These are phyloP conservation scores for Cydia pomonella DNA, from an alignment of 1,140 invertebrate genomes.

Conservation along the genomic window DNA sequence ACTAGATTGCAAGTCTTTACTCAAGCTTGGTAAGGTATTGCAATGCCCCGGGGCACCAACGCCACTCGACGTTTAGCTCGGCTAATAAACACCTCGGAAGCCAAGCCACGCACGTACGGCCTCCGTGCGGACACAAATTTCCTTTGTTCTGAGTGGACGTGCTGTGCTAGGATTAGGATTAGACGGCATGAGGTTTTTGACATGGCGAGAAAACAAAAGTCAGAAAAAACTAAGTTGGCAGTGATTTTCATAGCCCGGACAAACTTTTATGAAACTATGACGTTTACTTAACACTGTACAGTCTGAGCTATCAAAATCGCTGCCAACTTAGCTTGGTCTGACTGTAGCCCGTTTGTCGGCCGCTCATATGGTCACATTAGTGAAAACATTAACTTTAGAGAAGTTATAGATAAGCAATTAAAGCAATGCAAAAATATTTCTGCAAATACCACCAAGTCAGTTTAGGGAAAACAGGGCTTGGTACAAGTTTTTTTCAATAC, in stretches of 20 bases:
- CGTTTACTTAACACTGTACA: too few relatives aligned
- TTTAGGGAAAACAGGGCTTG: too few relatives aligned
- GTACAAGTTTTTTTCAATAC: too few relatives aligned
- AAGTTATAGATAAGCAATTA: too few relatives aligned
- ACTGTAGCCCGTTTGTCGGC: not conserved
- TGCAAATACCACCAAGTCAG: not conserved
- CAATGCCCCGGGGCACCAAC: not conserved
- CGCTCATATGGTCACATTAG: constrained; percentile 37
- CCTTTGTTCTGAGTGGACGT: constrained; percentile 72
- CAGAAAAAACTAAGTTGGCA: too few relatives aligned
- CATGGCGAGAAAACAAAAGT: not conserved
- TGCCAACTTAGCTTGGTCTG: too few relatives aligned
- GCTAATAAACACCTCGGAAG: constrained; percentile 76
- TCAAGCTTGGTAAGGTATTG: not conserved
- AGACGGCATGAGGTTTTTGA: not conserved
- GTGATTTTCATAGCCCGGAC: too few relatives aligned
- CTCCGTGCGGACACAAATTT: constrained; percentile 76
- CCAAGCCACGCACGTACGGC: constrained; percentile 70
- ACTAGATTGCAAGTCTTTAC: not conserved
- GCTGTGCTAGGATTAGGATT: constrained; percentile 50
- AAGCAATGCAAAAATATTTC: constrained; percentile 58
- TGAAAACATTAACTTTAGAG: too few relatives aligned
- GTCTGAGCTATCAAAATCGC: too few relatives aligned
- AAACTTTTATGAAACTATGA: too few relatives aligned
- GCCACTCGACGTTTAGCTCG: constrained; percentile 32